Evolutionary conservation across 1,140 invertebrate genomes (phyloP).

Genomic region (Aphidius gifuensis): DNA sequence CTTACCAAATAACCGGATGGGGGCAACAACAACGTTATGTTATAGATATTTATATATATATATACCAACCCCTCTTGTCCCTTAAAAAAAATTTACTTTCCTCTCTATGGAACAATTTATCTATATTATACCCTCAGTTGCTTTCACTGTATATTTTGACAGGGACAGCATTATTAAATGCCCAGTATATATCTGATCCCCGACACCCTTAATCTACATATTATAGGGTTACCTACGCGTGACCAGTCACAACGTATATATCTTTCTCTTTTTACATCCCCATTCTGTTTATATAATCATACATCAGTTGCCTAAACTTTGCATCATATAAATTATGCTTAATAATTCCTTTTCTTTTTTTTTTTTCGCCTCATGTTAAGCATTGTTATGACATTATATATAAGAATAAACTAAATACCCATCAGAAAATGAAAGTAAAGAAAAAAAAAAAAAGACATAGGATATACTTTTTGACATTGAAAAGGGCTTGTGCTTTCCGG

Average conservation of each 20-base stretch:
- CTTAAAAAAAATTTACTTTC: conserved; percentile 9
- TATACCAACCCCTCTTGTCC: conserved; percentile 14
- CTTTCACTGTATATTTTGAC: conserved; percentile 54
- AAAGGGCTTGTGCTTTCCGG: conserved; percentile 27
- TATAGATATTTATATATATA: not conserved
- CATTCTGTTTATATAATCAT: conserved; percentile 1
- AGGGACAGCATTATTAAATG: conserved; percentile 58
- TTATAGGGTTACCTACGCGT: conserved; percentile 52
- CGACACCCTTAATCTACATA: conserved; percentile 57
- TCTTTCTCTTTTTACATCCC: not conserved
- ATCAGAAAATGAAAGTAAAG: conserved; percentile 9
- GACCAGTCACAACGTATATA: conserved; percentile 33
- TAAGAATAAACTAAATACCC: not conserved
- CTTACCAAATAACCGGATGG: no score
- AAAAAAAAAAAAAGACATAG: not conserved
- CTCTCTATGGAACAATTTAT: conserved; percentile 48
- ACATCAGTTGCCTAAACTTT: not conserved
- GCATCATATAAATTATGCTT: conserved; percentile 9
- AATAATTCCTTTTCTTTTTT: not conserved
- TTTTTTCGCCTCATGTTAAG: not conserved
- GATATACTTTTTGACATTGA: not conserved
- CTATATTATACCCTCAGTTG: conserved; percentile 55
- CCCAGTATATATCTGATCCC: conserved; percentile 51
- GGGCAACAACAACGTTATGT: no score
- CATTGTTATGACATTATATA: conserved; percentile 1